Percentiles rank a stretch among this genome's conserved stretches.
phyloP scores from a whole-genome alignment of 2,113 vertebrate genomes.

The Morone chrysops region DNA sequence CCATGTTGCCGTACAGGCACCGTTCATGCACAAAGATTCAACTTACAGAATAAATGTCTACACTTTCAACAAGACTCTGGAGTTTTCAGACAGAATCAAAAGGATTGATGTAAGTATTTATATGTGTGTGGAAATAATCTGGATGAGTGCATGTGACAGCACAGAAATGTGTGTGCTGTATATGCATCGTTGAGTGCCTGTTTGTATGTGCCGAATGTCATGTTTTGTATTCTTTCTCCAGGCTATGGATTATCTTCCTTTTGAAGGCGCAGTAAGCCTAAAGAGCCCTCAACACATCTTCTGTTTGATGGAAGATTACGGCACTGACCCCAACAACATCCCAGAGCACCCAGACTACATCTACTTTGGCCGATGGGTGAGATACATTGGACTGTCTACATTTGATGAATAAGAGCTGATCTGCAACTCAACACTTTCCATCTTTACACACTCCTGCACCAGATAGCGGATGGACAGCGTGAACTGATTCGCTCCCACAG shows the following conservation, averaged over 20 bases:
- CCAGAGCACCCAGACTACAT: slow-evolving; percentile 89
- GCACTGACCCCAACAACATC: slow-evolving; percentile 91
- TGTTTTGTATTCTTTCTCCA: slow-evolving; percentile 60
- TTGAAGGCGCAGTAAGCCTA: slow-evolving; percentile 93
- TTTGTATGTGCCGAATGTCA: background rate
- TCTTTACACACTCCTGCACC: slow-evolving; percentile 2
- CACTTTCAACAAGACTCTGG: slow-evolving; percentile 95
- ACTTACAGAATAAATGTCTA: slow-evolving; percentile 95
- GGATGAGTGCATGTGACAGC: background rate
- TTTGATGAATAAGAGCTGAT: background rate
- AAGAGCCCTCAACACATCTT: slow-evolving; percentile 93
- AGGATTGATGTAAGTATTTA: slow-evolving; percentile 92
- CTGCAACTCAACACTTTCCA: background rate
- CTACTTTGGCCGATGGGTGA: slow-evolving; percentile 98
- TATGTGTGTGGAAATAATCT: background rate
- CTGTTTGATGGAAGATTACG: slow-evolving; percentile 95
- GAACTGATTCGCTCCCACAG: slow-evolving; percentile 89
- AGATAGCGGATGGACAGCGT: slow-evolving; percentile 97
- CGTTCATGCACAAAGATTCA: slow-evolving; percentile 88
- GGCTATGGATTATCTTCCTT: slow-evolving; percentile 94
- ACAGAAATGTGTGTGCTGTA: background rate
- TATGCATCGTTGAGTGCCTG: background rate
- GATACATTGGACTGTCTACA: slow-evolving; percentile 51
- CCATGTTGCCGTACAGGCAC: slow-evolving; percentile 81
- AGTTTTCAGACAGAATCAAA: slow-evolving; percentile 90